phyloP scores from a whole-genome alignment of 2,113 vertebrate genomes.

The Catagonus wagneri region DNA sequence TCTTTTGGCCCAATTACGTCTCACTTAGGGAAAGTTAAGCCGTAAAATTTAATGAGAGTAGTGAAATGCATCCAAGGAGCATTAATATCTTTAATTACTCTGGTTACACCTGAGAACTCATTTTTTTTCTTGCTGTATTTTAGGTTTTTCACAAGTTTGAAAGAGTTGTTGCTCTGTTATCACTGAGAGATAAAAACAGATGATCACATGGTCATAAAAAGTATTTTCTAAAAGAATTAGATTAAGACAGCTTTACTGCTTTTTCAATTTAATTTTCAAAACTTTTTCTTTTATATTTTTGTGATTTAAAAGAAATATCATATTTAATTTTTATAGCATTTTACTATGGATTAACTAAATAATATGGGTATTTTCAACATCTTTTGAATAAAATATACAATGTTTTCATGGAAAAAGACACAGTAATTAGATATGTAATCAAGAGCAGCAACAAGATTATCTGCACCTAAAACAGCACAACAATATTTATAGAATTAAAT shows the following conservation, averaged over 20 bases:
- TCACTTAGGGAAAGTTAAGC: slow-evolving; percentile 55
- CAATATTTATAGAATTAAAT: slow-evolving; percentile 11
- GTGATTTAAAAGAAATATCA: background rate
- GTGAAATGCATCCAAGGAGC: slow-evolving; percentile 43
- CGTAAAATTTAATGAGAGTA: slow-evolving; percentile 63
- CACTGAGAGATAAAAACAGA: background rate
- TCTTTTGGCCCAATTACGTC: slow-evolving; percentile 43
- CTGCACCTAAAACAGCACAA: background rate
- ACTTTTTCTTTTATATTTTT: background rate
- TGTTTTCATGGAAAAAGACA: background rate
- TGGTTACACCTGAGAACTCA: background rate
- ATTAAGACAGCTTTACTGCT: background rate
- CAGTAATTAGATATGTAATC: background rate
- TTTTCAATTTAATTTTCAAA: background rate
- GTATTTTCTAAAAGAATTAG: background rate
- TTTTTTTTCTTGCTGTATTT: background rate
- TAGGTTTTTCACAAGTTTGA: background rate
- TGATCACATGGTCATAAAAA: background rate
- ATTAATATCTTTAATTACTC: slow-evolving; percentile 68
- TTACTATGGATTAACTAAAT: background rate
- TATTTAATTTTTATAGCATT: background rate
- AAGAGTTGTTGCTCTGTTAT: background rate
- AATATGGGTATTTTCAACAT: background rate
- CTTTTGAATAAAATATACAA: background rate
- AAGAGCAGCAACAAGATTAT: background rate